Evolutionary conservation across 2,888 invertebrate genomes (phyloP).

Genomic region (Dichetophora obliterata): DNA sequence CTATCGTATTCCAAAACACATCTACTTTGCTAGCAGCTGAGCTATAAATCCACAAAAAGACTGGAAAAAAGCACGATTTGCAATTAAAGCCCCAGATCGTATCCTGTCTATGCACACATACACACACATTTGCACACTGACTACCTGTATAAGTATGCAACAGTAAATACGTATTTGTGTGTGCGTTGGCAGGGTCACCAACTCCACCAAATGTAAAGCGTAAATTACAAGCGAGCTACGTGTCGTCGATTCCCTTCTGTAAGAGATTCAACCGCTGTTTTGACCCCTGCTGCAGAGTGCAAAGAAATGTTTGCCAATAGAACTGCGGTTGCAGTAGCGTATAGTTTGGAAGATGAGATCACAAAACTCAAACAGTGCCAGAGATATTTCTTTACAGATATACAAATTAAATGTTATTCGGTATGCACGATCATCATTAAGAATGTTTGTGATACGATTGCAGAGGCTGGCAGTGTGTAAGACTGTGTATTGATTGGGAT

Average conservation of each 20-base stretch:
- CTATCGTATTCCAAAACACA: not conserved
- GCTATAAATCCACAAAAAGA: constrained; percentile 29
- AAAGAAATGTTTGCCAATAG: constrained; percentile 17
- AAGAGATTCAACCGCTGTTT: not conserved
- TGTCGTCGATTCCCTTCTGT: not conserved
- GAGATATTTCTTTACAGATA: constrained; percentile 54
- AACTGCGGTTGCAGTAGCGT: constrained; percentile 13
- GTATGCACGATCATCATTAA: constrained; percentile 56
- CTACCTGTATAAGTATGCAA: not conserved
- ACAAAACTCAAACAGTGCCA: constrained; percentile 4
- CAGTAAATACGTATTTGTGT: not conserved
- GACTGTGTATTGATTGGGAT: constrained; percentile 30
- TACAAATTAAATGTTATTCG: constrained; percentile 57
- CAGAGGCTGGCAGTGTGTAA: not conserved
- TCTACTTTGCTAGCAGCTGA: not conserved
- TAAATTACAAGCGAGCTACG: constrained; percentile 38
- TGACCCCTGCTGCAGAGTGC: constrained; percentile 24
- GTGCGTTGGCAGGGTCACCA: constrained; percentile 23
- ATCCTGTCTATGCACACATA: constrained; percentile 20
- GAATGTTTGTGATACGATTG: constrained; percentile 41
- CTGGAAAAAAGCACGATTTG: constrained; percentile 39
- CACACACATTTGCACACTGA: not conserved
- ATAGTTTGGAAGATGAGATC: constrained; percentile 5
- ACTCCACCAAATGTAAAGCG: constrained; percentile 30
- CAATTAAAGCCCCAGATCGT: constrained; percentile 4